phyloP scores from a whole-genome alignment of 2,888 invertebrate genomes.

The Balanococcus diminutus region DNA sequence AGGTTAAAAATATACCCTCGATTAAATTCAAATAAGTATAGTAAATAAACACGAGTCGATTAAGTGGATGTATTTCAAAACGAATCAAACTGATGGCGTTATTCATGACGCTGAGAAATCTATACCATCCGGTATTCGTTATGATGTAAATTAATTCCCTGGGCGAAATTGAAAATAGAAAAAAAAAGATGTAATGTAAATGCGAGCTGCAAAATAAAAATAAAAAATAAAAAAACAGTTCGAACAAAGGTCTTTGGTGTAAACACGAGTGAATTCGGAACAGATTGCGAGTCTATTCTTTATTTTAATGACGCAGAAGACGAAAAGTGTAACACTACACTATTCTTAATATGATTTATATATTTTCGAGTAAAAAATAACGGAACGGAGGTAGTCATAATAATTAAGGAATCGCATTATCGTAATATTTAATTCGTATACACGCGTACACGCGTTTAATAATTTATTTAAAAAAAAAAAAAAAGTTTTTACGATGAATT shows the following conservation, averaged over 20 bases:
- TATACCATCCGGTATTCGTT: neutral
- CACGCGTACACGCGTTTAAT: neutral
- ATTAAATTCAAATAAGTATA: no score
- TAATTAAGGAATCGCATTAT: neutral
- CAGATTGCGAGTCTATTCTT: no score
- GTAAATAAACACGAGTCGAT: no score
- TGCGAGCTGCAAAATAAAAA: neutral
- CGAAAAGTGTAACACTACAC: neutral
- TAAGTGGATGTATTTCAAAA: neutral
- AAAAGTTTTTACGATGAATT: neutral
- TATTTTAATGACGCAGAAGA: neutral
- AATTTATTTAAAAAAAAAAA: neutral
- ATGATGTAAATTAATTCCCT: neutral
- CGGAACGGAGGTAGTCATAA: neutral
- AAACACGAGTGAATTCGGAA: neutral
- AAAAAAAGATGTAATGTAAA: neutral
- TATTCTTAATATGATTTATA: neutral
- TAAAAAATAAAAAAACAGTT: no score
- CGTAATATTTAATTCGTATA: neutral
- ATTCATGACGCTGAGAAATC: neutral
- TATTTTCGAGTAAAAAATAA: neutral
- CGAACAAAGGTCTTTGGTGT: neutral
- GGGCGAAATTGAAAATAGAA: neutral
- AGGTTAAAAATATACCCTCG: no score
- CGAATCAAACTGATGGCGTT: neutral